These are phyloP conservation scores for Cephalopholis sonnerati DNA, from an alignment of 2,113 vertebrate species.

Conservation along the genomic window DNA sequence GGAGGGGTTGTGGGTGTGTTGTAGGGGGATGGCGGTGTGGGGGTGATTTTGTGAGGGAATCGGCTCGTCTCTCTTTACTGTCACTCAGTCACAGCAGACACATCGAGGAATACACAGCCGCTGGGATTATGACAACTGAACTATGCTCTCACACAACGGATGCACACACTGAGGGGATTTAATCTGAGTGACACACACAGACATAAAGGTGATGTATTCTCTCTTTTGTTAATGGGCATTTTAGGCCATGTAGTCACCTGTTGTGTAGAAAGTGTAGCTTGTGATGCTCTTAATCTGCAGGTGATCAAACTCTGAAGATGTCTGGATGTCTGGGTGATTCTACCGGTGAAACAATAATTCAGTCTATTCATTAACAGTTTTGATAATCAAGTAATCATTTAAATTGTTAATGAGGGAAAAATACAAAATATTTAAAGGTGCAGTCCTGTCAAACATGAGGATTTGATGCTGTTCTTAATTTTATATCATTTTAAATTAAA, in stretches of 20 bases:
- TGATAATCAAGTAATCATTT: not conserved
- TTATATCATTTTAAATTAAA: not conserved
- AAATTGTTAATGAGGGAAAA: not conserved
- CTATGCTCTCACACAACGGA: slow-evolving; percentile 16
- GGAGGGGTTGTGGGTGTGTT: slow-evolving; percentile 74
- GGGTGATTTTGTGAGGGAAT: slow-evolving; percentile 58
- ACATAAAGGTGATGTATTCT: slow-evolving; percentile 63
- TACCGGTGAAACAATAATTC: not conserved
- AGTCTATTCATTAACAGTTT: not conserved
- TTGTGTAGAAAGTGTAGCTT: not conserved
- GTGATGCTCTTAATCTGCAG: slow-evolving; percentile 10
- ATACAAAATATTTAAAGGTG: not conserved
- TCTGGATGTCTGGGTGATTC: not conserved
- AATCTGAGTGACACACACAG: slow-evolving; percentile 30
- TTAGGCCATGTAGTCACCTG: not conserved
- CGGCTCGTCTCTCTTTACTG: slow-evolving; percentile 60
- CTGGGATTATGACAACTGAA: slow-evolving; percentile 68
- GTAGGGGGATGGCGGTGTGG: not conserved
- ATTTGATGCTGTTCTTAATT: not conserved
- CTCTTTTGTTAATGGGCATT: not conserved
- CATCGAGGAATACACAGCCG: slow-evolving; percentile 59
- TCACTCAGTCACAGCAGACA: slow-evolving; percentile 70
- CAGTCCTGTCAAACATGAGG: not conserved
- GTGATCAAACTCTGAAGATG: not conserved
- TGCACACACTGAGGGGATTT: slow-evolving; percentile 35